Evolutionary conservation across 2,888 invertebrate species (phyloP), one percentile per base, ranked within the genome.

Genomic region (Entomobrya multifasciata): DNA sequence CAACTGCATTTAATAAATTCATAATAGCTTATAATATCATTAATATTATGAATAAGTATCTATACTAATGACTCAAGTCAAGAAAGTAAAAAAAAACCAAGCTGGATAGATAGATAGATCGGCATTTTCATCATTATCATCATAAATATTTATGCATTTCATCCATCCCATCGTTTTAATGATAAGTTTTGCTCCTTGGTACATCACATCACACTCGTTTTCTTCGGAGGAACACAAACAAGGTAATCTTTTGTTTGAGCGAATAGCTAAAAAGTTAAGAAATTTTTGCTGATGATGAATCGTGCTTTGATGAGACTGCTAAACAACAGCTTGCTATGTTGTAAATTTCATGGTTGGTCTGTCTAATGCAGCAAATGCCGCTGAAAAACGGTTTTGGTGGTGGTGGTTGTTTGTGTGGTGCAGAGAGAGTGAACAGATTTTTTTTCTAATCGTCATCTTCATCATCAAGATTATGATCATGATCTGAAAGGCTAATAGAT

Each of bases 291-390:
- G 27, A 74, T 74, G 36, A 74, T 74, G 55, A 74, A 74, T 74
- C 74, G 74, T 74, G 74, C 30, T 74, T 55, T 74, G 74, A 74
- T 74, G 74, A 52, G 74, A 36, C 74, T 74, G 74, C 74, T 74
- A 74, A 74, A 49, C 25, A 22, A 57, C 57, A 20, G 4, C 57
- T 25, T 11, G 25, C 25, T 52, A n/a, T 20, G 57, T 57, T 70
- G 25, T 70, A 47, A 47, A 47, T 47, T 70, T 70, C 22, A 5
- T 67, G 0, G 6, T 11, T 22, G 15, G 5, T 67, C 41, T 44
- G 13, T 5, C n/a, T 15, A 15, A 49, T n/a, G 3, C 67, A 6
- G 25, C n/a, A n/a, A 41, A 36, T 41, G 65, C 44, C 67, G 36
- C 57, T 36, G 36, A 65, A 2, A n/a, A 6, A 41, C n/a, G 17